These are phyloP conservation scores for Amphimedon queenslandica DNA, from an alignment of 37 sponge, comb jelly and placozoan genomes.

Conservation along the genomic window DNA sequence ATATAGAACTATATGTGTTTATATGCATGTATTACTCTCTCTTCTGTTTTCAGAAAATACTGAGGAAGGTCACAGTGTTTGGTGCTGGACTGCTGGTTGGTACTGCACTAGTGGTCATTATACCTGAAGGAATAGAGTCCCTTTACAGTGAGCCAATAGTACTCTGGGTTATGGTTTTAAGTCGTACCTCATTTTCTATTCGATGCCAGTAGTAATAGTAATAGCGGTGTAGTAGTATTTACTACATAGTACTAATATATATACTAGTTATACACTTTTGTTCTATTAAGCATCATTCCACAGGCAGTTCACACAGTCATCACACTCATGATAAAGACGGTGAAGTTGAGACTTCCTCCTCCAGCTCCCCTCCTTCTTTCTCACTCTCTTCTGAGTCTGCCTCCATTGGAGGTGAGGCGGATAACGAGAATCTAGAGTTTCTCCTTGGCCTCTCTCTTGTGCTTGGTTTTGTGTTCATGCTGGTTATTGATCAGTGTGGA, in stretches of 20 bases:
- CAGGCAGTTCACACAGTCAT: no score
- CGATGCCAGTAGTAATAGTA: no score
- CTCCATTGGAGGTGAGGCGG: slow-evolving; percentile 1
- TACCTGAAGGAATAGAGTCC: slow-evolving; percentile 93
- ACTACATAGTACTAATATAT: no score
- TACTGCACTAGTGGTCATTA: slow-evolving; percentile 97
- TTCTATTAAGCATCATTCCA: no score
- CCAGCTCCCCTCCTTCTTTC: no score
- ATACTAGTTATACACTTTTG: no score
- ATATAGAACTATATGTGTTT: not conserved
- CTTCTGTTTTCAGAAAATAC: slow-evolving; percentile 46
- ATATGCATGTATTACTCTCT: not conserved
- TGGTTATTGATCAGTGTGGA: slow-evolving; percentile 83
- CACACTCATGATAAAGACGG: no score
- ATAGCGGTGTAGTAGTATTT: no score
- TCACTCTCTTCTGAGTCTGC: no score
- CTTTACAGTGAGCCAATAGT: slow-evolving; percentile 53
- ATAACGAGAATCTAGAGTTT: slow-evolving; percentile 36
- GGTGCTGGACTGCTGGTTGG: slow-evolving; percentile 97
- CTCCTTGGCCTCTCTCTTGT: slow-evolving; percentile 82
- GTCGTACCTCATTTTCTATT: no score
- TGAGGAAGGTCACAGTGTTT: slow-evolving; percentile 74
- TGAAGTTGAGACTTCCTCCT: no score
- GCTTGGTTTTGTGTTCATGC: slow-evolving; percentile 91
- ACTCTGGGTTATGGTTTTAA: no score